Evolutionary conservation across 2,888 invertebrate species (phyloP).

Genomic region (Masnerella sp.): DNA sequence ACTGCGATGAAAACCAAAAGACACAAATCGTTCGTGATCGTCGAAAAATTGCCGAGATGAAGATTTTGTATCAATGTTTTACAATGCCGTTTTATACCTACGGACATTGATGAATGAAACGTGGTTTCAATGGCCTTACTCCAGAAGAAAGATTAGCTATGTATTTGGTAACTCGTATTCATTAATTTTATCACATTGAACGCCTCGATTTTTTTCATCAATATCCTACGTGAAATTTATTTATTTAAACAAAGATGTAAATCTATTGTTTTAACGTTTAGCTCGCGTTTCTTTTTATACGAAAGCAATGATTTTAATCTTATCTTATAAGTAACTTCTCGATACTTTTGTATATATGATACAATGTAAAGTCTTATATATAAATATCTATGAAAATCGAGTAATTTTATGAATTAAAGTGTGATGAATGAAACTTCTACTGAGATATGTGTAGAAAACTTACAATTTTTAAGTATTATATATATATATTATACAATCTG

Average conservation of each 20-base stretch:
- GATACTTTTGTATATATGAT: constrained; percentile 59
- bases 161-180: too few relatives aligned
- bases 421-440: too few relatives aligned
- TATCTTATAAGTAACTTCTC: constrained; percentile 47
- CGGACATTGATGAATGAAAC: constrained; percentile 23
- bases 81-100: constrained; percentile 3
- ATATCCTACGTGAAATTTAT: constrained; percentile 16
- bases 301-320: constrained; percentile 34
- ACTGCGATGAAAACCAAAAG: not conserved
- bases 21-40: constrained; percentile 34
- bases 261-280: constrained; percentile 35
- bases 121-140: not conserved
- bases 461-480: too few relatives aligned
- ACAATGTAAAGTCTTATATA: constrained; percentile 60
- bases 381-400: constrained; percentile 45
- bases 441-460: too few relatives aligned
- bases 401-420: not conserved
- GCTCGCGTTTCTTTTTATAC: constrained; percentile 49
- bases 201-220: too few relatives aligned
- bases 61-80: constrained; percentile 34
- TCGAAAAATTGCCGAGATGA: constrained; percentile 15
- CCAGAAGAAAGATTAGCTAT: too few relatives aligned
- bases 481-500: too few relatives aligned
- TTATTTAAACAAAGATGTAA: constrained; percentile 33
- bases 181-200: too few relatives aligned